Base-by-base conservation (phyloP, 2,113 vertebrate species). In the Emydura subglobosa region DNA sequence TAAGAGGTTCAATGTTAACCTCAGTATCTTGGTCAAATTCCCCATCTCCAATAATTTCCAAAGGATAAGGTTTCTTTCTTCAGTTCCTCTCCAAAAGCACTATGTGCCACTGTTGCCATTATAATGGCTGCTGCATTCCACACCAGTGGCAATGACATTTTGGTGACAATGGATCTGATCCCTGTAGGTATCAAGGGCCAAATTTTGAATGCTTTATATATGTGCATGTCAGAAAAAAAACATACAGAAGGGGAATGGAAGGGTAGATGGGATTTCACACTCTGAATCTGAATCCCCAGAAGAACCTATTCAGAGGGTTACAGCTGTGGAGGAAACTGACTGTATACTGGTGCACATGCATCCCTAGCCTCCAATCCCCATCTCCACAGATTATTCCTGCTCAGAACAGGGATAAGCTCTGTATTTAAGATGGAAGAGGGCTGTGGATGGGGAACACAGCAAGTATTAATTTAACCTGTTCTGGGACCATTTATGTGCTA, bases 391-490 rank as follows among this genome's bases (percentile, higher is more conserved):
- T 39, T 72, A 72, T 78, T 57, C 29, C 42, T 55, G 39, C 42
- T 86, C 27, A 55, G 65, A 42, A 31, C 39, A 78, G 29, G 51
- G 10, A 82, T 47, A 86, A 25, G 51, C 49, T 47, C 2, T 0
- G 29, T 72, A 89, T 72, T 34, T 80, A 82, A 86, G 61, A 72
- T 6, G 72, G 55, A 57, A 24, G 11, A 57, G 24, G 82, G 78
- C 29, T 82, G n/a, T 39, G 90, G n/a, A 79, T 12, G 0, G 13
- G 16, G 6, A 29, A 14, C n/a, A 25, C 4, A 19, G 47, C 1
- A 0, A 51, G 74, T 91, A 96, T 92, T 72, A 6, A 90, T 61
- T 53, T 91, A 29, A 4, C 53, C 27, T 87, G 92, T 95, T 34
- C 61, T 65, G 29, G 29, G 16, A 50, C 57, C 8, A 89, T 89